Evolutionary conservation across 2,797 vertebrate genomes (phyloP).

Genomic region (Pangasius sanitwongsei): DNA sequence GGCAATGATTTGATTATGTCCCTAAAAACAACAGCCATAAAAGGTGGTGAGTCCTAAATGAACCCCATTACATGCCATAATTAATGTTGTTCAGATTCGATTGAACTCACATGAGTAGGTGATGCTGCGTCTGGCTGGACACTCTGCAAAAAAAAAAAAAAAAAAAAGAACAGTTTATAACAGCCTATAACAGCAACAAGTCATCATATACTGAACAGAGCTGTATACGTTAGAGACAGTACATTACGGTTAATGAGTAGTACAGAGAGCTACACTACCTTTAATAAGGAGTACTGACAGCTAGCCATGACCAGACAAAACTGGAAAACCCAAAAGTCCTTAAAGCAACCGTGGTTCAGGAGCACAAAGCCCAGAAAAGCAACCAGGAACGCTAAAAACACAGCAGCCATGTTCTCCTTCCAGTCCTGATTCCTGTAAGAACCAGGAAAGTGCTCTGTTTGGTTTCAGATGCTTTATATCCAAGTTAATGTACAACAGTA

Average conservation of each 20-base stretch:
- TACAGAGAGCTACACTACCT: conserved; percentile 74
- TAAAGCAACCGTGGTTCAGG: conserved; percentile 91
- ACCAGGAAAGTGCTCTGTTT: conserved; percentile 20
- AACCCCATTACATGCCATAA: neutral
- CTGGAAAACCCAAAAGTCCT: conserved; percentile 91
- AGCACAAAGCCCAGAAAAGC: conserved; percentile 93
- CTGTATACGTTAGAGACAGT: neutral
- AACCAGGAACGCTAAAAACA: conserved; percentile 88
- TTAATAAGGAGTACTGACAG: conserved; percentile 96
- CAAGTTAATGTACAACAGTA: neutral
- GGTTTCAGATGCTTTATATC: neutral
- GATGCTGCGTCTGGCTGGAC: conserved; percentile 97
- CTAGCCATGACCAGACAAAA: conserved; percentile 97
- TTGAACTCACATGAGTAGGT: conserved; percentile 91
- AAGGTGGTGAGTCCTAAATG: neutral
- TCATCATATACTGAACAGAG: neutral
- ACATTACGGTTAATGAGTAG: neutral
- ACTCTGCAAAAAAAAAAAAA: conserved; percentile 76
- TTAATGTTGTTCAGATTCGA: neutral
- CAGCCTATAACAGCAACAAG: neutral
- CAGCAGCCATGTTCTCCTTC: conserved; percentile 85
- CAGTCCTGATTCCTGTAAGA: conserved; percentile 87
- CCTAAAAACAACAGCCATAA: conserved; percentile 71
- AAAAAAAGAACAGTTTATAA: conserved; percentile 1
- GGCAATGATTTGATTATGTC: conserved; percentile 94